phyloP scores from a whole-genome alignment of 1,140 invertebrate species.

The Drusus annulatus region DNA sequence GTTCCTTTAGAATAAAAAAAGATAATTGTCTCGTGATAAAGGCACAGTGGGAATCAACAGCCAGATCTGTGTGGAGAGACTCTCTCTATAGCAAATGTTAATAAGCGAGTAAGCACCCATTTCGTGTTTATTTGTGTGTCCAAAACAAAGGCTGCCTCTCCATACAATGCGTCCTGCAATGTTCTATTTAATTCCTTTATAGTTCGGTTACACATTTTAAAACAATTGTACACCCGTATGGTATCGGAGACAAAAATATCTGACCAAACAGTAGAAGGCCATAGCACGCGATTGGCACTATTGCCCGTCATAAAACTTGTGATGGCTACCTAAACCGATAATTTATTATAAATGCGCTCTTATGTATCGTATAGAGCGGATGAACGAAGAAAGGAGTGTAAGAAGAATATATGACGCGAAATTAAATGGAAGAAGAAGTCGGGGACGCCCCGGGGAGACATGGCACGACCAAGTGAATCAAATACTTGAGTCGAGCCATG shows the following conservation, averaged over 20 bases:
- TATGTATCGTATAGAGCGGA: too few species aligned
- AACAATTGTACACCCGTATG: conserved; percentile 56
- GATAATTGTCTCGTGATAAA: neutral
- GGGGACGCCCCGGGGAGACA: too few species aligned
- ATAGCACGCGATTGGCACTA: conserved; percentile 54
- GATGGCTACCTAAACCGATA: too few species aligned
- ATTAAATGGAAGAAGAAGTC: too few species aligned
- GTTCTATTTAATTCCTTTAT: conserved; percentile 23
- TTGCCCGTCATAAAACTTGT: conserved; percentile 41
- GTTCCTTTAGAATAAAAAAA: conserved; percentile 6
- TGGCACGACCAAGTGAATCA: too few species aligned
- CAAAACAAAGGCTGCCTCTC: conserved; percentile 16
- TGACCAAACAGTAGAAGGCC: conserved; percentile 44
- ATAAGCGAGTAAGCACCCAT: conserved; percentile 30
- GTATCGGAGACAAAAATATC: conserved; percentile 48
- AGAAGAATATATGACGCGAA: too few species aligned
- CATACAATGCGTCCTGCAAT: neutral
- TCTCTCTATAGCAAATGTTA: neutral
- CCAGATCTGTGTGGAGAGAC: neutral
- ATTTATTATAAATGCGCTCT: too few species aligned
- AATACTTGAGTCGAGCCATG: too few species aligned
- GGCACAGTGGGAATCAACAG: conserved; percentile 24
- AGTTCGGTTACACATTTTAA: conserved; percentile 43
- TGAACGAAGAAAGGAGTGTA: too few species aligned
- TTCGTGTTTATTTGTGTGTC: conserved; percentile 23